Evolutionary conservation across 2,113 vertebrate species (phyloP).

Genomic region (Vombatus ursinus): DNA sequence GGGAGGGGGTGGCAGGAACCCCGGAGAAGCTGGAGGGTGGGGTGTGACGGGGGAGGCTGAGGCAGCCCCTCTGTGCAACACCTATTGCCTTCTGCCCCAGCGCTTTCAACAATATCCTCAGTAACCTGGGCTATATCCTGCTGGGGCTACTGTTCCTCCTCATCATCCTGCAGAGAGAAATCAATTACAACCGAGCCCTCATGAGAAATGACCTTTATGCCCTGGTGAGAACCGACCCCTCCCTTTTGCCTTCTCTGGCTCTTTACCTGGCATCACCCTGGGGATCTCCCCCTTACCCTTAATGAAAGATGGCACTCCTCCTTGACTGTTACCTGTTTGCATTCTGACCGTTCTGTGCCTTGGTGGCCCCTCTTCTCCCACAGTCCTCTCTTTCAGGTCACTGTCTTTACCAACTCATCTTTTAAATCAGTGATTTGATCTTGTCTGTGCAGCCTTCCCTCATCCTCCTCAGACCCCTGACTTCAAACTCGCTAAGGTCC

Average conservation of each 20-base stretch:
- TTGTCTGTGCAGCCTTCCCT: fast-evolving
- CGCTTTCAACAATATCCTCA: constrained; percentile 99
- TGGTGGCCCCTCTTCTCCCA: not conserved
- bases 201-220: constrained; percentile 87
- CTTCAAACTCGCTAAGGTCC: not conserved
- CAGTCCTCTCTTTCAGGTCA: not conserved
- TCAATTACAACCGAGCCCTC: constrained; percentile 91
- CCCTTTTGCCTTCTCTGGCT: not conserved
- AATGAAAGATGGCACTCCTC: not conserved
- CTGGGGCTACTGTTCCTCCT: constrained; percentile 96
- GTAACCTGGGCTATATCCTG: constrained; percentile 97
- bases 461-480: not conserved
- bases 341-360: not conserved
- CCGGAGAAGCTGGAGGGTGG: not conserved
- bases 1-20: not conserved
- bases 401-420: not conserved
- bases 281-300: not conserved
- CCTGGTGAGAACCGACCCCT: constrained; percentile 81
- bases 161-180: constrained; percentile 94
- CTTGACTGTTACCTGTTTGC: not conserved
- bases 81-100: constrained; percentile 71
- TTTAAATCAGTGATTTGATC: not conserved
- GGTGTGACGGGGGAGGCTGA: not conserved
- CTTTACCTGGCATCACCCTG: fast-evolving
- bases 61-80: fast-evolving